These are phyloP conservation scores for Porites cylindrica DNA, from an alignment of 92 coral and sea anemone species.

Conservation along the genomic window DNA sequence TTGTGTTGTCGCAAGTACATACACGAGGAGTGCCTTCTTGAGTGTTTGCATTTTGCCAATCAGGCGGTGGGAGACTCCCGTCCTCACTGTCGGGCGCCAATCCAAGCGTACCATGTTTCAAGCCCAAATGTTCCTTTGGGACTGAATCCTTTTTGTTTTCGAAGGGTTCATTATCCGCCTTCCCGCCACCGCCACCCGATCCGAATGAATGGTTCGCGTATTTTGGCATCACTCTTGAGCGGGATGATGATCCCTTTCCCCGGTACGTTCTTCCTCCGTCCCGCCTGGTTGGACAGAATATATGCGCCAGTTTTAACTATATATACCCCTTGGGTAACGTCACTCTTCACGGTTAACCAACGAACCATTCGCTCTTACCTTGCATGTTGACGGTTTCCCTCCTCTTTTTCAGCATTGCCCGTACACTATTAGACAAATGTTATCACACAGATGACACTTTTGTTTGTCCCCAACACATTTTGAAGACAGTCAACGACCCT, in stretches of 20 bases:
- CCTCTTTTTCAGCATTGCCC: too few relatives aligned
- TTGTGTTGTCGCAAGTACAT: too few relatives aligned
- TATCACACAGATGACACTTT: conserved; percentile 5
- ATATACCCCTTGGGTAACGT: neutral
- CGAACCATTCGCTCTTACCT: neutral
- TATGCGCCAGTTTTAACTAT: neutral
- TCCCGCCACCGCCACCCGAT: neutral
- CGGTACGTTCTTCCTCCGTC: neutral
- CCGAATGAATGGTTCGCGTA: neutral
- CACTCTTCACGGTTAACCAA: neutral
- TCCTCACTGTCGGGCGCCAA: too few relatives aligned
- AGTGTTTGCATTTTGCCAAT: too few relatives aligned
- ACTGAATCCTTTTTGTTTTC: neutral
- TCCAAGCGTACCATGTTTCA: neutral
- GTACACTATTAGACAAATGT: conserved; percentile 33
- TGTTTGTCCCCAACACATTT: conserved; percentile 42
- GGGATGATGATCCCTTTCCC: neutral
- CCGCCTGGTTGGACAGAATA: neutral
- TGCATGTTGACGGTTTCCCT: too few relatives aligned
- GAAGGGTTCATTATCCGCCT: neutral
- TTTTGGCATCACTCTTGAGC: neutral
- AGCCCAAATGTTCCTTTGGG: neutral
- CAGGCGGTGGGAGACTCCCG: too few relatives aligned
- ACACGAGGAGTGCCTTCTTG: too few relatives aligned
- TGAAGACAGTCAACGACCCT: conserved; percentile 30